Evolutionary conservation across 2,888 invertebrate species (phyloP).

Genomic region (Caenorhabditis panamensis): DNA sequence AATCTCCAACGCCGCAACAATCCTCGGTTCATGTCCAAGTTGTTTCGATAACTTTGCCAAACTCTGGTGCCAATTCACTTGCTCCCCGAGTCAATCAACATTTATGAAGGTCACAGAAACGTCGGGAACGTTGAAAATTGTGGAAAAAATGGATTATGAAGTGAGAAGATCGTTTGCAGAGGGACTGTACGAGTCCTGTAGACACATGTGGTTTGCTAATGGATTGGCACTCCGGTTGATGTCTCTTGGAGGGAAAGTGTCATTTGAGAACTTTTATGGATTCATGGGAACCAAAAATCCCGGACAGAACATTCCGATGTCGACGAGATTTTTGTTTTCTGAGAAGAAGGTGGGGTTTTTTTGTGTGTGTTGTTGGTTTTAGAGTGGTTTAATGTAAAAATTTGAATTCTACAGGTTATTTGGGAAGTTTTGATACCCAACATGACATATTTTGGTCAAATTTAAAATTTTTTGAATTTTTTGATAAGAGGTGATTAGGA

Average conservation of each 20-base stretch:
- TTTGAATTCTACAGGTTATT: no score
- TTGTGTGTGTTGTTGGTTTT: no score
- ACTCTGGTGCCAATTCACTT: conserved; percentile 91
- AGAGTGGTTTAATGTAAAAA: not conserved
- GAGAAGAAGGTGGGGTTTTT: conserved; percentile 1
- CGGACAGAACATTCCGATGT: conserved; percentile 27
- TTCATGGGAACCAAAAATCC: conserved; percentile 46
- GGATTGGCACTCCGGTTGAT: conserved; percentile 15
- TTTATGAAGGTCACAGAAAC: conserved; percentile 85
- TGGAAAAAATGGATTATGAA: conserved; percentile 85
- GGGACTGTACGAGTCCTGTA: conserved; percentile 89
- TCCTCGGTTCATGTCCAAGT: conserved; percentile 90
- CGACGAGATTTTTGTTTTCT: conserved; percentile 37
- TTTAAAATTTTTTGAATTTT: no score
- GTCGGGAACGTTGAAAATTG: not conserved
- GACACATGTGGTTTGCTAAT: conserved; percentile 74
- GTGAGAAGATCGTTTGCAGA: conserved; percentile 87
- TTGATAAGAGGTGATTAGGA: no score
- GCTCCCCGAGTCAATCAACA: conserved; percentile 87
- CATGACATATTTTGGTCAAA: no score
- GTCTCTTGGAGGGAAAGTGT: conserved; percentile 17
- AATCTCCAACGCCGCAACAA: conserved; percentile 85
- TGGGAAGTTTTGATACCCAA: no score
- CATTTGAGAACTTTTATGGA: conserved; percentile 38
- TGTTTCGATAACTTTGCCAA: conserved; percentile 90